Evolutionary conservation across 2,888 invertebrate species (phyloP).

Genomic region (Agrotis exclamationis): DNA sequence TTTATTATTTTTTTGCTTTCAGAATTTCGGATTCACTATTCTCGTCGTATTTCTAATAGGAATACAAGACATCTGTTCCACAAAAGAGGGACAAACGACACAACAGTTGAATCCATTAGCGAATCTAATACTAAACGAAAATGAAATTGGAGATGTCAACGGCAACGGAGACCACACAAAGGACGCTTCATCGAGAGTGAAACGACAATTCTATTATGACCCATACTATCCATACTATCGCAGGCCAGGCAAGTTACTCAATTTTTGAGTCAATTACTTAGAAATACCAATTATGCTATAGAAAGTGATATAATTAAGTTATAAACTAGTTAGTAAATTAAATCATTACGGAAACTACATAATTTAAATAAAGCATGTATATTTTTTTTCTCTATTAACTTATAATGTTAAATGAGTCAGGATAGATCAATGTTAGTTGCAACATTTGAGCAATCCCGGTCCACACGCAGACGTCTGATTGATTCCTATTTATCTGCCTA

Average conservation of each 20-base stretch:
- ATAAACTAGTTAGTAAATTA: neutral
- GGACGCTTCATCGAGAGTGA: slow-evolving; percentile 68
- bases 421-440: neutral
- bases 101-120: slow-evolving; percentile 68
- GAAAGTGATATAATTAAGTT: too few relatives aligned
- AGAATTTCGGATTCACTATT: slow-evolving; percentile 61
- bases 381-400: neutral
- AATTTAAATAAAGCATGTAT: neutral
- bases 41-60: slow-evolving; percentile 59
- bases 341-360: neutral
- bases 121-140: slow-evolving; percentile 69
- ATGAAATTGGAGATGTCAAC: slow-evolving; percentile 63
- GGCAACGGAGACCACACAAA: slow-evolving; percentile 57
- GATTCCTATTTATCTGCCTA: neutral
- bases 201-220: slow-evolving; percentile 70
- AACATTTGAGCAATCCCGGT: neutral
- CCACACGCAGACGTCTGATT: too few relatives aligned
- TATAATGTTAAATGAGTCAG: neutral
- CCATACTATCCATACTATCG: slow-evolving; percentile 55
- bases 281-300: neutral
- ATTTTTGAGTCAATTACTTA: slow-evolving; percentile 1
- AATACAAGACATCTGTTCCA: slow-evolving; percentile 55
- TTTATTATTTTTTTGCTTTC: slow-evolving; percentile 58
- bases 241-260: slow-evolving; percentile 51
- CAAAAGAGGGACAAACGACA: slow-evolving; percentile 55